Base-by-base conservation (phyloP, 2,797 vertebrate genomes). In the Sparidentex hasta region DNA sequence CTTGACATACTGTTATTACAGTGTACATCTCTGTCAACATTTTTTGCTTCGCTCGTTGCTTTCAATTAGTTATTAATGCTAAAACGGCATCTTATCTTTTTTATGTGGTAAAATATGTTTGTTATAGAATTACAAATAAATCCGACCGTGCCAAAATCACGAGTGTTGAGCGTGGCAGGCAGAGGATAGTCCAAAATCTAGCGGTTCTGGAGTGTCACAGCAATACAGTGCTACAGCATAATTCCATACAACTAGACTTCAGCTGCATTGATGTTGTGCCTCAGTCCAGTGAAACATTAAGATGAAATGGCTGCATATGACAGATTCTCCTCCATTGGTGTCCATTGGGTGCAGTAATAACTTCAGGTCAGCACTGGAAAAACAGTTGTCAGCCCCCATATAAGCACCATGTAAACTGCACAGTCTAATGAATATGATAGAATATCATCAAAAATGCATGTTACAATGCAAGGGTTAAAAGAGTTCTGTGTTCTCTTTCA, bases 1-100 rank as follows among this genome's bases (percentile, higher is more conserved):
- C 71, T 76, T 83, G 63, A 71, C 56, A 23, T 33, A 3, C 54
- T 63, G 58, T 69, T 41, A 25, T 74, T 64, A 59, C 16, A 64
- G 33, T 11, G 41, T 50, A 44, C 62, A 74, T 74, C 18, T 62
- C 51, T 57, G 61, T 62, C 55, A 29, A 16, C 46, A 7, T 50
- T 74, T 74, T 64, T 11, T 47, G n/a, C 44, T 50, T 23, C 25
- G 57, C 11, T 3, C 0, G 13, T 21, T 25, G 38, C 46, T 20
- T 78, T 61, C 23, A 65, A 12, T 81, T 54, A 52, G 5, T 64
- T 51, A 21, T 46, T 7, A 17, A 17, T 56, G 20, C 21, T 73
- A 41, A 68, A 80, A 57, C 27, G 62, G 0, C 57, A 64, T 4
- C 23, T 50, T 46, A 38, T 6, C 18, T 57, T 50, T 51, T 11